Base-by-base conservation (phyloP, 2,888 invertebrate species). In the Carterocephalus palaemon region DNA sequence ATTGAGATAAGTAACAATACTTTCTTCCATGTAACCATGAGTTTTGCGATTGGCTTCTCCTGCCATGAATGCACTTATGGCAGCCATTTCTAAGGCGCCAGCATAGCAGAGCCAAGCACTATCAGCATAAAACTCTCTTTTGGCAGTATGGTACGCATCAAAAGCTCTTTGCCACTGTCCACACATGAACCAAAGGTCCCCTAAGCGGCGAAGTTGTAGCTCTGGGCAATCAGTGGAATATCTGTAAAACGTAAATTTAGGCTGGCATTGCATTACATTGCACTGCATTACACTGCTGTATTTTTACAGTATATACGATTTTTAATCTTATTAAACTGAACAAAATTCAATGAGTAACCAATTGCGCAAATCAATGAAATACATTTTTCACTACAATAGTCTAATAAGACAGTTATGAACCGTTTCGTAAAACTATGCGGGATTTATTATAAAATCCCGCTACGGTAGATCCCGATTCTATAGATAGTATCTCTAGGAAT, bases 41-140 rank as follows among this genome's bases (percentile, higher is more conserved):
- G 94, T 93, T 75, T 95, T 95, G 29, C 92, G 88, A 51, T 90
- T 91, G 3, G 92, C 89, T 53, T 94, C 94, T 17, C 92, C 92
- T 42, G 93, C 91, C 94, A 97, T 95, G 67, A 96, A 97, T 1
- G 96, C 94, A 42, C 97, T 92, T 16, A 98, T 77, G 6, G 95
- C 95, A 3, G 98, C 97, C 98, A 98, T 98, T 88, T 97, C 98
- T 34, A 98, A 84, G 3, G 99, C 97, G 5, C 98, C 97, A 0
- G 99, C 98, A 77, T 95, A 98, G 74, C 98, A 95, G 16, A 98
- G 89, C 98, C 98, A 98, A 0, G 99, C 99, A 56, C 97, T 95
- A 73, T 99, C 99, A 1, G 94, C 94, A 68, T 95, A 95, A 75
- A 99, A 99, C 75, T 99, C 99, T 39, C 97, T 91, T 80, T 99